Conservation (phyloP, 1,140 invertebrate genomes). For the Coelopa frigida region DNA sequence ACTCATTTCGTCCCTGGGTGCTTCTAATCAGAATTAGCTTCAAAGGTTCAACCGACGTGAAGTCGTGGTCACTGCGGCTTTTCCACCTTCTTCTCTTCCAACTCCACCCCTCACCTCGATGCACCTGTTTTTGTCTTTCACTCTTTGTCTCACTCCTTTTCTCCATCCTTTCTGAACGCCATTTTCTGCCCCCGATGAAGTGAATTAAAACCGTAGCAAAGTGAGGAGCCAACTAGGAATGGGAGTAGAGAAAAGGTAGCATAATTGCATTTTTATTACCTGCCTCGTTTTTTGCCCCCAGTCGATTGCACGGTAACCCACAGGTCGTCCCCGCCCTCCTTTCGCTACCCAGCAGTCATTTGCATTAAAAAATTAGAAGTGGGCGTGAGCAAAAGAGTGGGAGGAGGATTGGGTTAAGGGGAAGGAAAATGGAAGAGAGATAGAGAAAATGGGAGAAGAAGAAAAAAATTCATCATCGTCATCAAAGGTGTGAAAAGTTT, state of each 20-base stretch:
- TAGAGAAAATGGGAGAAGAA: constrained; percentile 1
- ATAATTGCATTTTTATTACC: constrained; percentile 46
- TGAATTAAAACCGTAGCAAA: no score
- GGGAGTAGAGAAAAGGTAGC: constrained; percentile 14
- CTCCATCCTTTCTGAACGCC: no score
- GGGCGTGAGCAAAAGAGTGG: neutral
- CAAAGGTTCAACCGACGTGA: no score
- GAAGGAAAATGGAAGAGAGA: constrained; percentile 17
- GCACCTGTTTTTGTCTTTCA: no score
- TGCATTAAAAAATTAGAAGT: constrained; percentile 7
- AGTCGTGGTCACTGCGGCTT: no score
- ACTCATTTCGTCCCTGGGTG: no score
- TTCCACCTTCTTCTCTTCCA: no score
- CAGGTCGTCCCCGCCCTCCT: constrained; percentile 18
- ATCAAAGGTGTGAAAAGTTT: constrained; percentile 44
- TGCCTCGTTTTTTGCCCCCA: constrained; percentile 9
- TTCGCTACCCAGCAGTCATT: constrained; percentile 11
- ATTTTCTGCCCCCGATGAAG: no score
- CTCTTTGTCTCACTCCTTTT: no score
- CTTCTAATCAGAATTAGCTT: no score
- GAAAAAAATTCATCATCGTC: constrained; percentile 19
- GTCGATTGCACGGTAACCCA: constrained; percentile 5
- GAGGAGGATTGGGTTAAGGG: constrained; percentile 1
- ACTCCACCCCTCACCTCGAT: no score
- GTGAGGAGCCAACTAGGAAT: constrained; percentile 18